These are phyloP conservation scores for Artemisiospiza belli DNA, from an alignment of 2,113 vertebrate genomes.

Conservation along the genomic window DNA sequence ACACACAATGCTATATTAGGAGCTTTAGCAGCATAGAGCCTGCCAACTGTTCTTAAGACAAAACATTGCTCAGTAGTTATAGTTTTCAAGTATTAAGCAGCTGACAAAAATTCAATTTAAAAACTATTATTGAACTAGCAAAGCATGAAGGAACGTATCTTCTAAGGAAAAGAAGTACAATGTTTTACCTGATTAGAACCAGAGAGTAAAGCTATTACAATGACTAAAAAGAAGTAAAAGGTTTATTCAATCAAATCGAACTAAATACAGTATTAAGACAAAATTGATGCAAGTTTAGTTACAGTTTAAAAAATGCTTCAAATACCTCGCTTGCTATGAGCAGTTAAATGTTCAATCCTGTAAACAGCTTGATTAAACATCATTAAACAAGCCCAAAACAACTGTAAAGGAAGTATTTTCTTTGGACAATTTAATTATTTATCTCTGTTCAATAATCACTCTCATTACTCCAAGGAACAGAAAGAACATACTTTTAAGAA, in stretches of 20 bases:
- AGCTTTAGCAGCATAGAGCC: background rate
- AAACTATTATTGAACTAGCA: constrained; percentile 44
- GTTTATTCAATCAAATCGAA: background rate
- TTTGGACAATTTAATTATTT: background rate
- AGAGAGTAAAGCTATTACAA: background rate
- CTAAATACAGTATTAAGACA: background rate
- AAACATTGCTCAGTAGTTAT: background rate
- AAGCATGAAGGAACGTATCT: constrained; percentile 17
- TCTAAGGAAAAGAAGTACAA: background rate
- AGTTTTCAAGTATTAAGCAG: background rate
- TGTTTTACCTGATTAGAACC: background rate
- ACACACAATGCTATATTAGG: background rate
- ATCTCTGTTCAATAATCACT: background rate
- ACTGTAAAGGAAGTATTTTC: background rate
- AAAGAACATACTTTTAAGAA: background rate
- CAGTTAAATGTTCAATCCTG: background rate
- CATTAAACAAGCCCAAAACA: background rate
- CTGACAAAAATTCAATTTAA: constrained; percentile 37
- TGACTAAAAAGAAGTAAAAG: constrained; percentile 7
- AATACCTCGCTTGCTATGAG: background rate
- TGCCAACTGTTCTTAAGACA: background rate
- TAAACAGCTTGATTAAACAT: background rate
- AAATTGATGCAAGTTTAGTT: constrained; percentile 7
- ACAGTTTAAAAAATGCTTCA: background rate
- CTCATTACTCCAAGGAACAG: background rate